Evolutionary conservation across 2,113 vertebrate genomes (phyloP).

Genomic region (Micronisus gabar): DNA sequence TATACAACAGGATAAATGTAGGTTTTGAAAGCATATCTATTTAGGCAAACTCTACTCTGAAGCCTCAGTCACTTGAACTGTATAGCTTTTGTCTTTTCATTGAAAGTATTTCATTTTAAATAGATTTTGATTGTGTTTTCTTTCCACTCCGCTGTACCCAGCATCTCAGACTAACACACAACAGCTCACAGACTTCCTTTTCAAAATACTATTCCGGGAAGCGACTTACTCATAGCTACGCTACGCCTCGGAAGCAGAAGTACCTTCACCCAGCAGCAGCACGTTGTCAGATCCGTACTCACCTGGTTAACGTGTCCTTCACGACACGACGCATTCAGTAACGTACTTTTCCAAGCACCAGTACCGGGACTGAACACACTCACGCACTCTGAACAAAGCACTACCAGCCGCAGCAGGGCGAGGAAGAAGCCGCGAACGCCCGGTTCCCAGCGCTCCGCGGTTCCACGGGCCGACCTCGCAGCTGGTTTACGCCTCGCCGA

Average conservation of each 20-base stretch:
- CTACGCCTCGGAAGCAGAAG: background rate
- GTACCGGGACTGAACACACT: background rate
- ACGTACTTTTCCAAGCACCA: fast-evolving
- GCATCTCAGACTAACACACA: background rate
- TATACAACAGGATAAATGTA: background rate
- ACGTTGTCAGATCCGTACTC: fast-evolving
- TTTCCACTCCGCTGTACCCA: background rate
- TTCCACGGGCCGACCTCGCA: background rate
- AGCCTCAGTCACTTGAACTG: background rate
- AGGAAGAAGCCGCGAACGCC: fast-evolving
- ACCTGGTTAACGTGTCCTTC: fast-evolving
- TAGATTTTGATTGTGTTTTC: fast-evolving
- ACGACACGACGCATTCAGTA: no score
- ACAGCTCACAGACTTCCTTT: background rate
- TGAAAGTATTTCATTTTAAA: background rate
- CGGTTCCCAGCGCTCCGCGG: fast-evolving
- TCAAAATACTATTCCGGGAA: background rate
- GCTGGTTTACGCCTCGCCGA: fast-evolving
- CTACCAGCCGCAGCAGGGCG: fast-evolving
- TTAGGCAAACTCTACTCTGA: background rate
- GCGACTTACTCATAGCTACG: background rate
- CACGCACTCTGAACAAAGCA: background rate
- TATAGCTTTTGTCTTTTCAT: background rate
- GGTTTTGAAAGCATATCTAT: background rate
- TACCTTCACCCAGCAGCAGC: fast-evolving